A percentile compares a stretch with the other conserved stretches of the same genome.
Conservation (phyloP, 2,797 vertebrate species). For the Mus caroli region DNA sequence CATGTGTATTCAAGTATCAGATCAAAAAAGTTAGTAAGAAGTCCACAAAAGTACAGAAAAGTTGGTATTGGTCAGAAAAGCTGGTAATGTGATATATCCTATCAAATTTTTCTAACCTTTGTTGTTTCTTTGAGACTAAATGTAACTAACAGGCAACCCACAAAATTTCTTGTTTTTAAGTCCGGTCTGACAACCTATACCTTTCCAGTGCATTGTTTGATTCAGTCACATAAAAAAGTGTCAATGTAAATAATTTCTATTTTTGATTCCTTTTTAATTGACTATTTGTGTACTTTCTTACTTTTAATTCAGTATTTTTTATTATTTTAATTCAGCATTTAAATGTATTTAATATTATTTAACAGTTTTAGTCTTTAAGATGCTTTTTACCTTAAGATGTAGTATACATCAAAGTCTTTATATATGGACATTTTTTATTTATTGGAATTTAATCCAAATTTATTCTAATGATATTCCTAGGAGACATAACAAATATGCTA, state of each 20-base stretch:
- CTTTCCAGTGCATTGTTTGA: background rate
- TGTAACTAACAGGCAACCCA: background rate
- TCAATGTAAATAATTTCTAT: background rate
- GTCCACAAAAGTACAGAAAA: background rate
- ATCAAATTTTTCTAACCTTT: background rate
- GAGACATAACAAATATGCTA: background rate
- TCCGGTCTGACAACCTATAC: background rate
- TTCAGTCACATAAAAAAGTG: background rate
- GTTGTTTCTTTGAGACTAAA: background rate
- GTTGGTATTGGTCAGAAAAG: background rate
- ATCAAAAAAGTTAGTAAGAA: background rate
- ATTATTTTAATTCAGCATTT: background rate
- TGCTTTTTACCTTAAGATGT: background rate
- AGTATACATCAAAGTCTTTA: background rate
- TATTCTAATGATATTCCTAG: background rate
- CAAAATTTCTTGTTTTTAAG: background rate
- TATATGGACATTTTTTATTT: background rate
- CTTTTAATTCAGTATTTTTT: background rate
- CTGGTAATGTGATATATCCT: background rate
- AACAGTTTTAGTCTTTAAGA: background rate
- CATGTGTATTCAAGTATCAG: background rate
- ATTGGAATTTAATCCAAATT: background rate
- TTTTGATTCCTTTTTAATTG: background rate
- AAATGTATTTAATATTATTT: background rate
- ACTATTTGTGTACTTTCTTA: background rate